A percentile compares a stretch with the other conserved stretches of the same genome.
phyloP scores from a whole-genome alignment of 2,888 invertebrate genomes.

The Drosophila engyochracea region DNA sequence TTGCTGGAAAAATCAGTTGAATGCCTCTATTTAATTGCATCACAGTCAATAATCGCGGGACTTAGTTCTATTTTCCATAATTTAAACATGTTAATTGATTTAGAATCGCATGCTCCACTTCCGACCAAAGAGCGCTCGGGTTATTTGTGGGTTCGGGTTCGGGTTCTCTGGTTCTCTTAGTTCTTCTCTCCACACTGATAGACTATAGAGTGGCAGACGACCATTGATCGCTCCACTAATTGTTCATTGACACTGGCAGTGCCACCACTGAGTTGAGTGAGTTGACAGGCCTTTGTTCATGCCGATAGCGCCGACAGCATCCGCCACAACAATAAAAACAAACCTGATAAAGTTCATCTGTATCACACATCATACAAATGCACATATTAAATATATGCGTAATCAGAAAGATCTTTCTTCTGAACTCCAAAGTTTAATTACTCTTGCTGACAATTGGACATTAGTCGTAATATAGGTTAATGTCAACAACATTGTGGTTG shows the following conservation, averaged over 20 bases:
- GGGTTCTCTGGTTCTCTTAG: constrained; percentile 5
- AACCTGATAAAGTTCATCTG: constrained; percentile 46
- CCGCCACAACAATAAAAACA: constrained; percentile 22
- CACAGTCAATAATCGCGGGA: constrained; percentile 49
- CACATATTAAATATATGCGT: constrained; percentile 9
- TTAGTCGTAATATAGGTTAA: not conserved
- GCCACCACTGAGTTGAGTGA: constrained; percentile 39
- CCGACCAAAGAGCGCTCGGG: constrained; percentile 45
- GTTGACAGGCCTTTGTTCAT: constrained; percentile 66
- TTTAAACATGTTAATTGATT: constrained; percentile 76
- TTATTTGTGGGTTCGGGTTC: constrained; percentile 1
- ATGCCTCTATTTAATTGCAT: constrained; percentile 35
- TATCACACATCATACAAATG: constrained; percentile 5
- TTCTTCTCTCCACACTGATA: not conserved
- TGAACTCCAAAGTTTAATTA: constrained; percentile 2
- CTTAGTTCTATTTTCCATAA: constrained; percentile 60
- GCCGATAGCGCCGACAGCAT: constrained; percentile 65
- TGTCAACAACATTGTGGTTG: not conserved
- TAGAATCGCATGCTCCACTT: constrained; percentile 73
- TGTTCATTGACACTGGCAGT: constrained; percentile 69
- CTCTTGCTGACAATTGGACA: constrained; percentile 5
- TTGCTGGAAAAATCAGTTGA: constrained; percentile 38
- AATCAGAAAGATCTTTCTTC: constrained; percentile 14
- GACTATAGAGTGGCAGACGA: constrained; percentile 27
- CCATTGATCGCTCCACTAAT: constrained; percentile 78